phyloP scores from a whole-genome alignment of 2,888 invertebrate species.

The Mechanitis mazaeus region DNA sequence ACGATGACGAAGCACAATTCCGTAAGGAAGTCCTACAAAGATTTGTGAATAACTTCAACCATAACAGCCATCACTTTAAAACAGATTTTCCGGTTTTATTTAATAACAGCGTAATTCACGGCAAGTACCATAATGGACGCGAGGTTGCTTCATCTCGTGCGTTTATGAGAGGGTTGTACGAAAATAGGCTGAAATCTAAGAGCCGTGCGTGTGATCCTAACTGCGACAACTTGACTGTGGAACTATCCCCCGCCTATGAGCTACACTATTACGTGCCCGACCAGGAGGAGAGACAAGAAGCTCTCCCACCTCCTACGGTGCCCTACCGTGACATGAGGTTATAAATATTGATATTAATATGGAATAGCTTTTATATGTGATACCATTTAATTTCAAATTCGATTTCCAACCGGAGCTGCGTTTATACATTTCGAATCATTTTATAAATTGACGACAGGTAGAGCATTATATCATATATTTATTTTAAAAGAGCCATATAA shows the following conservation, averaged over 20 bases:
- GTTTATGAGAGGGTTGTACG: conserved; percentile 48
- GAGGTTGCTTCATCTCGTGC: conserved; percentile 47
- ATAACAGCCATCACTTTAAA: conserved; percentile 56
- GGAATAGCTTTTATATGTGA: too few relatives aligned
- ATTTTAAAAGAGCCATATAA: neutral
- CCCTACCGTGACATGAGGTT: conserved; percentile 36
- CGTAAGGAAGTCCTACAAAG: conserved; percentile 52
- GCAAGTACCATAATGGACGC: conserved; percentile 34
- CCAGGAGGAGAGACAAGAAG: conserved; percentile 54
- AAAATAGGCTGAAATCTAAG: neutral
- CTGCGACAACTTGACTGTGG: conserved; percentile 25
- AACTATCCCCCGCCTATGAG: conserved; percentile 64
- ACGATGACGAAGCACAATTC: conserved; percentile 54
- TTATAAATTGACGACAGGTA: neutral
- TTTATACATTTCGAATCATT: neutral
- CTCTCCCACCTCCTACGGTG: conserved; percentile 36
- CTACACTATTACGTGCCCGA: conserved; percentile 67
- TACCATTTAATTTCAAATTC: too few relatives aligned
- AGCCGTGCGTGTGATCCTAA: neutral
- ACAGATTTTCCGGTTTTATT: conserved; percentile 60
- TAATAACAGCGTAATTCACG: conserved; percentile 58
- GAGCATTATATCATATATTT: neutral
- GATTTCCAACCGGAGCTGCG: neutral
- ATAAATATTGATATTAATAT: too few relatives aligned
- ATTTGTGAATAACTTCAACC: conserved; percentile 62